These are phyloP conservation scores for Galeopsomyia nigrocyanea DNA, from an alignment of 2,888 invertebrate species.

Conservation along the genomic window DNA sequence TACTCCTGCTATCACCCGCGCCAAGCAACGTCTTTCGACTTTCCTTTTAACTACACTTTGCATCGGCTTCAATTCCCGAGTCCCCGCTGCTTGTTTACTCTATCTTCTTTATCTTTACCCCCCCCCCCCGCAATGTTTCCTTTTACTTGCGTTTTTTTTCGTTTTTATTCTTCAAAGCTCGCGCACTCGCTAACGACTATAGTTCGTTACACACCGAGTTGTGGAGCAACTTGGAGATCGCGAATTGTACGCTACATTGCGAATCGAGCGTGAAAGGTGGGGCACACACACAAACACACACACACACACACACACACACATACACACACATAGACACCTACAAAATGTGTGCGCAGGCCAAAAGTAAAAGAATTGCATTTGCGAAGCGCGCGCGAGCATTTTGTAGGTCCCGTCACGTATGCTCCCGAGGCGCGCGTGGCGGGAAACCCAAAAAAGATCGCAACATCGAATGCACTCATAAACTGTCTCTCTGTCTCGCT, in stretches of 20 bases:
- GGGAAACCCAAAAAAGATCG: conserved; percentile 31
- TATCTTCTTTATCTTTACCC: conserved; percentile 1
- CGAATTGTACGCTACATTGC: no score
- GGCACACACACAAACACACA: no score
- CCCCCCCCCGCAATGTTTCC: no score
- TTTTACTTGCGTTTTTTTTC: no score
- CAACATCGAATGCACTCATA: no score
- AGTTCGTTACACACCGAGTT: no score
- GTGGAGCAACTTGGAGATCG: no score
- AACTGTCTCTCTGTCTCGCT: neutral
- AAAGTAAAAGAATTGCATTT: conserved; percentile 23
- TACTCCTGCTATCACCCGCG: conserved; percentile 27
- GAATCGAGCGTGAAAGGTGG: no score
- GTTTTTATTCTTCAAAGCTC: no score
- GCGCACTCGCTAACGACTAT: no score
- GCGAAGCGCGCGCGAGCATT: conserved; percentile 5
- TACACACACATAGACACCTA: no score
- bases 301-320: no score
- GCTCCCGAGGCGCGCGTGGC: conserved; percentile 26
- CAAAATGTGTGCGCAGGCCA: neutral
- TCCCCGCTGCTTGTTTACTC: neutral
- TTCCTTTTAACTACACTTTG: conserved; percentile 8
- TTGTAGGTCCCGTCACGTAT: conserved; percentile 34
- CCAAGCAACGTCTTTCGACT: conserved; percentile 28
- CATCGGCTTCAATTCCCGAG: conserved; percentile 6